Base-by-base conservation (phyloP, 2,113 vertebrate species). In the Ardeotis arabs region DNA sequence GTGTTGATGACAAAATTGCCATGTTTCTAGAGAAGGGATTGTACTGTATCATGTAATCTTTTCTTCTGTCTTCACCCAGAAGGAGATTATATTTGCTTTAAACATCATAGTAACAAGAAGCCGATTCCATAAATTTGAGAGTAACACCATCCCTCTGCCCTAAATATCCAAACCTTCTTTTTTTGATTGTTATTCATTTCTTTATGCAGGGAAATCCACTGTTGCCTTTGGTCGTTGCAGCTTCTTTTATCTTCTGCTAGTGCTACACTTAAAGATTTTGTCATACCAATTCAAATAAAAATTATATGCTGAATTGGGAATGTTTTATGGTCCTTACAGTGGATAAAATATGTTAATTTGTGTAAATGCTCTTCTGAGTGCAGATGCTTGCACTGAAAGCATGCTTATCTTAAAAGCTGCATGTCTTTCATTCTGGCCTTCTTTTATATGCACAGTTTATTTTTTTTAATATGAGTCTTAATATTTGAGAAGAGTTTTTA, bases 271-370 rank as follows among this genome's bases (percentile, higher is more conserved):
- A 60, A 96, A 77, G 87, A 97, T 97, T 97, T 94, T 95, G 80
- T 96, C 70, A 90, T 96, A 89, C 45, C 96, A 95, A 97, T 97
- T 97, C 96, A 98, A 98, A 97, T 97, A 97, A 97, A 97, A 98
- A 97, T 95, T 97, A 86, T 96, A 72, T 96, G 96, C 87, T 94
- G 96, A 95, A 94, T 96, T 95, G 96, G 93, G 96, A 97, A 98
- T 97, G 96, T 93, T 97, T 97, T 96, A 76, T 96, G 86, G 88
- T 89, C 93, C 94, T 97, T 97, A 97, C 84, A 97, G 97, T 97
- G 97, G 95, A 97, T 97, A 98, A 98, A 98, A 98, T 98, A 98
- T 98, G 98, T 87, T 98, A 98, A 98, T 98, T 97, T 98, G 97
- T 98, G 97, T 98, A 98, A 98, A 98, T 98, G 95, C 94, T 97